Base-by-base conservation (phyloP, 2,113 vertebrate genomes). In the Stomatorhinus ivindoensis region DNA sequence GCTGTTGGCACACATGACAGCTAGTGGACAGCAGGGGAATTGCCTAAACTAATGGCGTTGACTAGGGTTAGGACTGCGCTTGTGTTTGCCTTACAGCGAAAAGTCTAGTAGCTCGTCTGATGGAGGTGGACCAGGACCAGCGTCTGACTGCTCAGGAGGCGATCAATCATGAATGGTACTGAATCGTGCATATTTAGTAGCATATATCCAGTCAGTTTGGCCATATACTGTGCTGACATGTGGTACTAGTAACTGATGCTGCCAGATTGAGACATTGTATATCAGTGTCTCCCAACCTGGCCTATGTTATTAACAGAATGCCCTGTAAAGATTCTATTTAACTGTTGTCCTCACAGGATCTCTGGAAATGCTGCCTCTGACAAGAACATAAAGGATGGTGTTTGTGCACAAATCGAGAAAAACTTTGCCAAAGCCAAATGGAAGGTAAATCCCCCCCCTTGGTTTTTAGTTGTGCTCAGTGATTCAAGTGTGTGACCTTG, bases 361-460 rank as follows among this genome's bases (percentile, higher is more conserved):
- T 99, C 98, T 4, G 98, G 98, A 89, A 99, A 99, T 13, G 97
- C 98, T 1, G 98, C 98, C 88, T 99, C 98, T 1, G 98, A 99
- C 95, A 99, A 99, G 94, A 99, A 99, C 94, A 99, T 99, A 92
- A 99, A 99, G 94, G 98, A 99, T 50, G 97, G 98, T 0, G 98
- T 99, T 50, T 99, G 98, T 1, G 98, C 98, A 89, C 98, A 99
- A 93, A 99, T 99, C 90, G 98, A 99, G 95, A 99, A 99, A 95
- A 99, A 99, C 94, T 99, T 99, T 13, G 98, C 98, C 89, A 96
- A 97, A 94, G 98, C 98, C 89, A 99, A 99, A 91, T 99, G 98
- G 98, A 99, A 99, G 98, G 98, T 99, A 94, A 91, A 93, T 1
- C 42, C n/a, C 9, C 3, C n/a, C 61, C 27, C 61, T 80, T 80